phyloP scores from a whole-genome alignment of 2,113 vertebrate species.

The Lanius ludovicianus region DNA sequence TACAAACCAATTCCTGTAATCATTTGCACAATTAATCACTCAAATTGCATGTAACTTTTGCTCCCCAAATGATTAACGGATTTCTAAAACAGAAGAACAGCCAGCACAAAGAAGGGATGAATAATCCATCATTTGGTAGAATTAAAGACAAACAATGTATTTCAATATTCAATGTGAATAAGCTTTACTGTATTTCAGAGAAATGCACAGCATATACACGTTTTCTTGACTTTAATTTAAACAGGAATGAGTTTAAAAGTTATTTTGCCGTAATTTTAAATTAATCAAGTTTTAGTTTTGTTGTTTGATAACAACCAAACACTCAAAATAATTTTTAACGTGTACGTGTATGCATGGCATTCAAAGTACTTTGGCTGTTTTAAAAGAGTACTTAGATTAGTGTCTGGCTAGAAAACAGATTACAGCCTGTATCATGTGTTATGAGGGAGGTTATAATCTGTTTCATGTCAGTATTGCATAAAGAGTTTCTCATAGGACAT shows the following conservation, averaged over 20 bases:
- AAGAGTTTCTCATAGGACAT: background rate
- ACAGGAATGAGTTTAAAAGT: background rate
- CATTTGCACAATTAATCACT: background rate
- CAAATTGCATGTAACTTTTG: background rate
- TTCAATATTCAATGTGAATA: background rate
- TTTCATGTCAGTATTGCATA: background rate
- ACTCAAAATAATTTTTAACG: background rate
- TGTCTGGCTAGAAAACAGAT: background rate
- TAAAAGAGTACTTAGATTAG: background rate
- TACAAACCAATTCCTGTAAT: background rate
- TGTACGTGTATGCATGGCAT: background rate
- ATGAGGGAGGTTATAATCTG: background rate
- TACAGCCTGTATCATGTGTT: background rate
- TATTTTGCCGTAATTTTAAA: background rate
- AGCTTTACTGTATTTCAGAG: background rate
- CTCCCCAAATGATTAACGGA: background rate
- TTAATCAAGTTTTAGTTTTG: background rate
- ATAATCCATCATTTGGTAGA: background rate
- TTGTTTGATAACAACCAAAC: background rate
- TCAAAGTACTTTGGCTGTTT: background rate
- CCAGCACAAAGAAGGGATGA: background rate
- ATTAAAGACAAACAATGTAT: background rate
- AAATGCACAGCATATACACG: background rate
- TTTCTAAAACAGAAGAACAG: background rate
- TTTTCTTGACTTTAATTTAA: background rate